Evolutionary conservation across 1,140 invertebrate species (phyloP).

Genomic region (Drosophila bipectinata): DNA sequence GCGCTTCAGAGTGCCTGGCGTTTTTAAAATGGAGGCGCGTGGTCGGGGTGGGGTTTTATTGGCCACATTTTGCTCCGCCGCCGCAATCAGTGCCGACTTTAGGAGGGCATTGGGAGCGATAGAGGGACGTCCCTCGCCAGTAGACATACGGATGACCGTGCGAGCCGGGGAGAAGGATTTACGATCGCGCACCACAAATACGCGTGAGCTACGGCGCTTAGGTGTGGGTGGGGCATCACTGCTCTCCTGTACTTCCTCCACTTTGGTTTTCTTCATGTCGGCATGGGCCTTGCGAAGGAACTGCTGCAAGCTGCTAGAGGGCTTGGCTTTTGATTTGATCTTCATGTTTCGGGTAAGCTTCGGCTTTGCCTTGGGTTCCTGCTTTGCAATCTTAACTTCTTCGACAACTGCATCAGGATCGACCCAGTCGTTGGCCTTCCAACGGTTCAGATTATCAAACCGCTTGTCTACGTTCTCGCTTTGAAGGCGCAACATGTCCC

Average conservation of each 20-base stretch:
- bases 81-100: conserved; percentile 54
- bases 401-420: conserved; percentile 77
- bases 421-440: conserved; percentile 85
- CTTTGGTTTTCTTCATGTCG: conserved; percentile 50
- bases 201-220: conserved; percentile 5
- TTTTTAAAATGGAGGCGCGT: conserved; percentile 70
- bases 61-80: conserved; percentile 33
- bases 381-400: conserved; percentile 1
- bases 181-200: conserved; percentile 61
- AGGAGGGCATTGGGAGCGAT: conserved; percentile 42
- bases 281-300: conserved; percentile 66
- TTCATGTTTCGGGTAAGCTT: conserved; percentile 47
- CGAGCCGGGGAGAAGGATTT: conserved; percentile 61
- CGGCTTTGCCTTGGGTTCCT: conserved; percentile 17
- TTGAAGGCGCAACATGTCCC: conserved; percentile 90
- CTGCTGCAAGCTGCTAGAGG: conserved; percentile 56
- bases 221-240: background rate
- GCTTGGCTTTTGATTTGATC: conserved; percentile 36
- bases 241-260: background rate
- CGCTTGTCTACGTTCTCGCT: conserved; percentile 85
- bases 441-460: conserved; percentile 85
- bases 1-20: conserved; percentile 64
- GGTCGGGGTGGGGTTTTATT: conserved; percentile 12
- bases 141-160: conserved; percentile 57
- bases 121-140: conserved; percentile 24